Evolutionary conservation across 2,797 vertebrate genomes (phyloP), one percentile per base, ranked within the genome.

Genomic region (Silurus aristotelis): DNA sequence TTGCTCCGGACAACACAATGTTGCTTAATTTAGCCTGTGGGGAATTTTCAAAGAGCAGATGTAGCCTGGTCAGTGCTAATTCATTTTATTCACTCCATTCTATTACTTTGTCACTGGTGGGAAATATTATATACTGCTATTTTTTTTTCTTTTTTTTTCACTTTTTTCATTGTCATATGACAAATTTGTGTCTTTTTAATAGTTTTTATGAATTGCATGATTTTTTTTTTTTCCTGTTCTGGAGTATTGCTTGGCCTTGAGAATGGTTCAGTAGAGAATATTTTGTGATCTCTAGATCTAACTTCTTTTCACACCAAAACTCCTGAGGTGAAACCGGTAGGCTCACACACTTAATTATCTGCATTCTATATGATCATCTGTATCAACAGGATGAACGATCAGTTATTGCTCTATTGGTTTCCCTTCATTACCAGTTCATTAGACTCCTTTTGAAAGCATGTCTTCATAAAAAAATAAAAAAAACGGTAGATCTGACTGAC

Each of bases 11-110:
- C 85, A 86, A 82, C 84, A 88, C 86, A 67, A 22, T 90, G 90
- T 89, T 91, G 87, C 86, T 92, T 92, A 88, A 90, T 93, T 93
- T 92, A 91, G 90, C 91, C 92, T 89, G 89, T 84, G 72, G 90
- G 89, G 90, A 85, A 90, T 92, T 90, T 90, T 92, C 83, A 87
- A 88, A 86, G 88, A 93, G 89, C 89, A 91, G 91, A 90, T 92
- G 92, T 91, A 88, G 63, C 25, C n/a, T 85, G 84, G 91, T 90
- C 90, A 85, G 86, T 91, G 85, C 87, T 80, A 60, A 87, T 88
- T 90, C 89, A 84, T 67, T 84, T 87, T 46, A 77, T 76, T 55
- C 19, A 20, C 77, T 61, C 13, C 22, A 67, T 86, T 70, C 17
- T 67, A 43, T 78, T 48, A 56, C 52, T 58, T 76, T 76, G 73